phyloP scores from a whole-genome alignment of 2,113 vertebrate genomes.

The Rhegmatorhina hoffmannsi region DNA sequence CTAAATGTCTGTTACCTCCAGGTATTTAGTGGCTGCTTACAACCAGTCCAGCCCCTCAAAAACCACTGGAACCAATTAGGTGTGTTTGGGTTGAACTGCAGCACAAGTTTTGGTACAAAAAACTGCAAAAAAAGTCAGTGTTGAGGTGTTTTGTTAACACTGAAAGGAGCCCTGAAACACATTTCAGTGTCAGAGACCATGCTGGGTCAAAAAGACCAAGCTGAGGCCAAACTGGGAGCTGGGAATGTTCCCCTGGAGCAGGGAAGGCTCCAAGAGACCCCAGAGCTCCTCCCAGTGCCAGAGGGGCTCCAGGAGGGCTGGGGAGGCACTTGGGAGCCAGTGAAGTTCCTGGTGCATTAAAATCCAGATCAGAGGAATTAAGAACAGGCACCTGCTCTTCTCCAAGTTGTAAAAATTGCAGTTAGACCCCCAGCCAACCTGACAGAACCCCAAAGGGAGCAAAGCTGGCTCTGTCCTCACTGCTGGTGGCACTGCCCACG shows the following conservation, averaged over 20 bases:
- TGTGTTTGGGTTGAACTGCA: slow-evolving; percentile 54
- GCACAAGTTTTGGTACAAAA: background rate
- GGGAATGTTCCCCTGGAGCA: background rate
- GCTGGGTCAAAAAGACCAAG: background rate
- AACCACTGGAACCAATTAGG: slow-evolving; percentile 53
- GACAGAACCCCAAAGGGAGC: background rate
- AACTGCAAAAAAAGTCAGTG: background rate
- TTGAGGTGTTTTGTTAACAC: background rate
- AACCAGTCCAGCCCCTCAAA: slow-evolving; percentile 77
- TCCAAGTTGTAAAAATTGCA: background rate
- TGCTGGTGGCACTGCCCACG: background rate
- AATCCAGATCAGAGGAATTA: background rate
- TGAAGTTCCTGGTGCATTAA: background rate
- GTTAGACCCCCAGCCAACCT: background rate
- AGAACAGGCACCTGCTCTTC: background rate
- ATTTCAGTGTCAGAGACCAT: accelerated
- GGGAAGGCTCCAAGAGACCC: background rate
- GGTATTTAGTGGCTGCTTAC: slow-evolving; percentile 80
- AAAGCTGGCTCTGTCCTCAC: background rate
- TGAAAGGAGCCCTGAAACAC: background rate
- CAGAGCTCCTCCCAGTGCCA: background rate
- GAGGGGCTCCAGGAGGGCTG: background rate
- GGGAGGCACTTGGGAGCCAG: background rate
- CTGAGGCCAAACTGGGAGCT: background rate
- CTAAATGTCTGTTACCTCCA: slow-evolving; percentile 85